These are phyloP conservation scores for Pangasius mekongensis DNA, from an alignment of 2,797 vertebrate genomes.

Conservation along the genomic window DNA sequence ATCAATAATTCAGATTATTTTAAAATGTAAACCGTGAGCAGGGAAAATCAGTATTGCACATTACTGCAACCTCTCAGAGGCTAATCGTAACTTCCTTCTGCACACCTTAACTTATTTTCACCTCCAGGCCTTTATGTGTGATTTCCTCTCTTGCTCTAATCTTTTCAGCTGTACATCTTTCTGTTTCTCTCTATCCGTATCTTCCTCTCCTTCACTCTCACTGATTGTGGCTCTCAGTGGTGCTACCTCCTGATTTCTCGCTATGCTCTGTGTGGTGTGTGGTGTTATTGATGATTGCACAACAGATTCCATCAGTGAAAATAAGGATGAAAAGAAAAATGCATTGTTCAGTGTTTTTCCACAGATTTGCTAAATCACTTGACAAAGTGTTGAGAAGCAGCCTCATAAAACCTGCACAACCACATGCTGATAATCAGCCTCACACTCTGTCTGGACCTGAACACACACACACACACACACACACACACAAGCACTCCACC, in stretches of 20 bases:
- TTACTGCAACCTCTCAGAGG: background rate
- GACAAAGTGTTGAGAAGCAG: background rate
- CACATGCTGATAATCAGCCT: conserved; percentile 12
- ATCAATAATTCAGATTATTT: background rate
- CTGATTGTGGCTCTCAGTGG: background rate
- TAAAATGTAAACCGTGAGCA: background rate
- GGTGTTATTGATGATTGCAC: background rate
- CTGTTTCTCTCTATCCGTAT: background rate
- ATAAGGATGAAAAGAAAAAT: background rate
- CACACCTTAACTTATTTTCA: background rate
- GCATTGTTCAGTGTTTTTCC: background rate
- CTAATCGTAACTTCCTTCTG: background rate
- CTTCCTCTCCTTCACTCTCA: background rate
- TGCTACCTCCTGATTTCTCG: background rate
- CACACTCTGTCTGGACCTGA: background rate
- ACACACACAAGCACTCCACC: background rate
- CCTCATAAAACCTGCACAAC: background rate
- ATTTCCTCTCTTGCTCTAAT: background rate
- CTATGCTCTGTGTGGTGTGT: background rate
- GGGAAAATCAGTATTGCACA: background rate
- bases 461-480: conserved; percentile 9
- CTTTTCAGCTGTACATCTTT: background rate
- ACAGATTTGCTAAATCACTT: background rate
- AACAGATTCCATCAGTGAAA: background rate
- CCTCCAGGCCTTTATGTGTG: background rate